These are phyloP conservation scores for Callyntrura guangdongensis DNA, from an alignment of 2,888 invertebrate species.

Conservation along the genomic window DNA sequence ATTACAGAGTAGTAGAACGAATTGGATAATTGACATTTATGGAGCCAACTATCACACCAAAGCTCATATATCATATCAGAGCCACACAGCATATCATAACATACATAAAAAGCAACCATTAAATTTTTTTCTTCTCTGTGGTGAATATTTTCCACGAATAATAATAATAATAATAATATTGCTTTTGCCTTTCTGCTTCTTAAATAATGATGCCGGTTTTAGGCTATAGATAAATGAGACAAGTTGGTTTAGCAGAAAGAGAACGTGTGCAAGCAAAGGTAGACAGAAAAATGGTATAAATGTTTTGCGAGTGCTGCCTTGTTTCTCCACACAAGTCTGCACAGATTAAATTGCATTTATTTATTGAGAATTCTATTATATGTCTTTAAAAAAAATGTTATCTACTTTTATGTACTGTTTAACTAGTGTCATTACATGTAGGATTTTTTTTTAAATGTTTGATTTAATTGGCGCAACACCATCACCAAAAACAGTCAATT, in stretches of 20 bases:
- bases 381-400: neutral
- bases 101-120: conserved; percentile 1
- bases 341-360: neutral
- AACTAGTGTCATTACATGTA: too few species aligned
- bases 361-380: neutral
- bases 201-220: conserved; percentile 3
- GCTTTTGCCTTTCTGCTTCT: neutral
- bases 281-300: neutral
- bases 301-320: neutral
- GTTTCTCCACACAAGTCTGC: neutral
- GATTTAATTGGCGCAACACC: too few species aligned
- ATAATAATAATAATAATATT: neutral
- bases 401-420: too few species aligned
- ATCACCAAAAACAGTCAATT: too few species aligned
- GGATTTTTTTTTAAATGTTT: too few species aligned
- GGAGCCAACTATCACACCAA: conserved; percentile 57
- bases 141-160: neutral
- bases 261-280: neutral
- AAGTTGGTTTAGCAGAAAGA: conserved; percentile 1
- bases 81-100: neutral
- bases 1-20: conserved; percentile 29
- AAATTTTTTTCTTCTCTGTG: neutral
- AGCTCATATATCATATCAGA: conserved; percentile 25
- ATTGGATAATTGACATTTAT: conserved; percentile 81
- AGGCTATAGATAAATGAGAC: conserved; percentile 18